A percentile compares a stretch with the other conserved stretches of the same genome.
phyloP scores from a whole-genome alignment of 1,140 invertebrate genomes.

The Trachymyrmex cornetzi region DNA sequence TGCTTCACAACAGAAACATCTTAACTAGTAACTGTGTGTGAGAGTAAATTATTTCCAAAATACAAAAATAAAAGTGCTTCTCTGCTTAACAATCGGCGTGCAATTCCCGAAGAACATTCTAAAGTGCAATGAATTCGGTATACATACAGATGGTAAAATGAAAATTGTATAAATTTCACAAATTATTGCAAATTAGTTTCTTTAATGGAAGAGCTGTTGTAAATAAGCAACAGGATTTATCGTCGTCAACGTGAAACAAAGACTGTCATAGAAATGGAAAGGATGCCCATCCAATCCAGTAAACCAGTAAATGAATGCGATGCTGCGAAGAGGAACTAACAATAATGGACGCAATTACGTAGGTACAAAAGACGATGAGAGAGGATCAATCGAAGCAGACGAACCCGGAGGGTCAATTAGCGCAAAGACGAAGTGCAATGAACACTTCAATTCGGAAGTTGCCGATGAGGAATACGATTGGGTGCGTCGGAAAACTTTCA shows the following conservation, averaged over 20 bases:
- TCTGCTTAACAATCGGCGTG: not conserved
- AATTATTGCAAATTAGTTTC: conserved; percentile 16
- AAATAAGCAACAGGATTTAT: conserved; percentile 3
- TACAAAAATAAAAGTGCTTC: not conserved
- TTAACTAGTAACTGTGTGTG: not conserved
- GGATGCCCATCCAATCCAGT: not conserved
- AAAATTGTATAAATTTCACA: not conserved
- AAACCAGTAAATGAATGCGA: conserved; percentile 20
- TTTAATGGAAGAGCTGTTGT: not conserved
- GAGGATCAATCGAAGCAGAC: conserved; percentile 22
- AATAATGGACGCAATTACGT: conserved; percentile 47
- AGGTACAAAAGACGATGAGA: conserved; percentile 37
- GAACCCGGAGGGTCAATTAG: conserved; percentile 22
- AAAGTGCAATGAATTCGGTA: not conserved
- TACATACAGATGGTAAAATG: not conserved
- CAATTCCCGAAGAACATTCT: too few relatives aligned
- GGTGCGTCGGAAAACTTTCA: conserved; percentile 51
- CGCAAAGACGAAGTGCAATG: conserved; percentile 3
- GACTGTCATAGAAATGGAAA: not conserved
- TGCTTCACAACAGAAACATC: not conserved
- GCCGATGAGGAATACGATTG: conserved; percentile 37
- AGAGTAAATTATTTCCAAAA: conserved; percentile 23
- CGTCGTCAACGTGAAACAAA: conserved; percentile 11
- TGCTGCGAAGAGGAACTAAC: conserved; percentile 31
- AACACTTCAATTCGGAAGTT: conserved; percentile 27